These are phyloP conservation scores for Drosophila parabipectinata DNA, from an alignment of 1,140 invertebrate genomes.

Conservation along the genomic window DNA sequence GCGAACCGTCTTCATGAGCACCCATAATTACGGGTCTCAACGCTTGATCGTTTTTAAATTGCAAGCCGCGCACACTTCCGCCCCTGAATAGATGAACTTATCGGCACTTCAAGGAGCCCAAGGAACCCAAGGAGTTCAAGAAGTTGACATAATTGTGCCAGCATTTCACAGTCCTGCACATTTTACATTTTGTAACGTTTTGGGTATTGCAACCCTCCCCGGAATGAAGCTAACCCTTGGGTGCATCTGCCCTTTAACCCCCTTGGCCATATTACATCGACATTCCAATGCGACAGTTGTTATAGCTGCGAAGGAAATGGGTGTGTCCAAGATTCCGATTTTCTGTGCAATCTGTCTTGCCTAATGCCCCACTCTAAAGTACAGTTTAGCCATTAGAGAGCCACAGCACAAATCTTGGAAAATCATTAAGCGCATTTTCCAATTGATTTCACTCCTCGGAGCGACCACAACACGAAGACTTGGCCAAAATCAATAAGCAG, in stretches of 20 bases:
- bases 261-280: not conserved
- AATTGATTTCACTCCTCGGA: conserved; percentile 71
- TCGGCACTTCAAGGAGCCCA: conserved; percentile 50
- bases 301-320: conserved; percentile 59
- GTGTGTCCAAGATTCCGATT: conserved; percentile 54
- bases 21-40: conserved; percentile 69
- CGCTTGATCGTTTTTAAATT: conserved; percentile 82
- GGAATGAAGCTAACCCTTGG: conserved; percentile 53
- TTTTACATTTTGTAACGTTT: conserved; percentile 23
- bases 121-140: conserved; percentile 48
- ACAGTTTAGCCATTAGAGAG: conserved; percentile 59
- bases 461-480: conserved; percentile 56
- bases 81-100: conserved; percentile 20
- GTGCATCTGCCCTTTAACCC: conserved; percentile 32
- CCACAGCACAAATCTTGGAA: conserved; percentile 50
- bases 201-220: conserved; percentile 28
- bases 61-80: conserved; percentile 70
- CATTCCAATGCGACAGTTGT: conserved; percentile 56
- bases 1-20: conserved; percentile 54
- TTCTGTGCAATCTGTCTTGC: conserved; percentile 30
- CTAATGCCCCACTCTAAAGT: conserved; percentile 37
- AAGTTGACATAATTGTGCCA: conserved; percentile 80
- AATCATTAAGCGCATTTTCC: conserved; percentile 82
- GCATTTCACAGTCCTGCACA: conserved; percentile 42
- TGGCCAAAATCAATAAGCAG: conserved; percentile 72